A percentile compares a stretch with the other conserved stretches of the same genome.
These are phyloP conservation scores for Thymelicus acteon DNA, from an alignment of 2,888 invertebrate genomes.

Conservation along the genomic window DNA sequence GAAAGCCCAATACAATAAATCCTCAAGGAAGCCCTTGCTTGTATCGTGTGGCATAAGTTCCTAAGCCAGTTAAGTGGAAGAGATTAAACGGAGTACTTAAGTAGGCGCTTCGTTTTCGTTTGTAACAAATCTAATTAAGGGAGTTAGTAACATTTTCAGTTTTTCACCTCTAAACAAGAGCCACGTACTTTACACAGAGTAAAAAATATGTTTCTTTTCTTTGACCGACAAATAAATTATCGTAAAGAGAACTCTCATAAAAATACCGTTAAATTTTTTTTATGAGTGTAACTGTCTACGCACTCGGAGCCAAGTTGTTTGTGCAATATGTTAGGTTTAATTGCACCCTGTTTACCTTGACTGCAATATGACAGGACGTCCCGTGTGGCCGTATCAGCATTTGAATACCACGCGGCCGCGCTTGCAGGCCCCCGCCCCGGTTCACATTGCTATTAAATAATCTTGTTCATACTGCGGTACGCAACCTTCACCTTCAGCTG, in stretches of 20 bases:
- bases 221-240: too few species aligned
- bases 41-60: constrained; percentile 23
- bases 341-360: constrained; percentile 26
- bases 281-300: too few species aligned
- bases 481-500: constrained; percentile 18
- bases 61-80: constrained; percentile 15
- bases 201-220: too few species aligned
- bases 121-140: background rate
- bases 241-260: too few species aligned
- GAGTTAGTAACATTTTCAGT: too few species aligned
- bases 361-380: constrained; percentile 30
- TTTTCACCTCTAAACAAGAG: too few species aligned
- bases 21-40: constrained; percentile 24
- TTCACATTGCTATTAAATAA: constrained; percentile 18
- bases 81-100: constrained; percentile 17
- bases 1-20: constrained; percentile 30
- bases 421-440: constrained; percentile 22
- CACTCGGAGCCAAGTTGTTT: background rate
- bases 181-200: too few species aligned
- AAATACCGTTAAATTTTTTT: too few species aligned
- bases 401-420: constrained; percentile 3
- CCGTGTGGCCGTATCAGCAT: background rate
- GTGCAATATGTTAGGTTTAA: constrained; percentile 7
- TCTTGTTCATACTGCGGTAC: constrained; percentile 13
- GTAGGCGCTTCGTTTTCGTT: constrained; percentile 4